Evolutionary conservation across 2,113 vertebrate species (phyloP), one percentile per base, ranked within the genome.

Genomic region (Cebidichthys violaceus): DNA sequence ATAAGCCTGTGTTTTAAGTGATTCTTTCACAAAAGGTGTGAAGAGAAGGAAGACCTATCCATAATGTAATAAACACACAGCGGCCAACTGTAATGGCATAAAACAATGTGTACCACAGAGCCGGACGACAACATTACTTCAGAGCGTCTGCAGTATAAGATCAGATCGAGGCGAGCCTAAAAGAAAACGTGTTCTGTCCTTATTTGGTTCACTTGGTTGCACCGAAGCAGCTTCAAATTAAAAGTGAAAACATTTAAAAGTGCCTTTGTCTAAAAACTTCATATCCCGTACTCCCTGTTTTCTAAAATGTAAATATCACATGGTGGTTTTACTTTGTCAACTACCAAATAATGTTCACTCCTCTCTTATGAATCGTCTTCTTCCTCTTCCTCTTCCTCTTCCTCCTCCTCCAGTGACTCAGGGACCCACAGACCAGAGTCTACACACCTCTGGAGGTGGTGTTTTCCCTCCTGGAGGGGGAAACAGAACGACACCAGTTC

Each of bases 391-490:
- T 89, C 29, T 0, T 83, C 75, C 0, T 81, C 82, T 0, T 82
- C 61, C 0, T 89, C 81, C 4, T 88, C 77, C 2, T 67, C 88
- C 2, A 75, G 94, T 71, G 92, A 90, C 50, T 96, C 96, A 69
- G 96, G 96, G 13, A 97, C 96, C 97, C 96, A 97, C 24, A 97
- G 92, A 60, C 96, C 96, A 0, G 97, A 97, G 84, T 96, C 96
- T 9, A 97, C 95, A 74, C 96, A 97, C 22, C 95, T 95, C 75
- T 91, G 93, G 93, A 97, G 95, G 88, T 96, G 95, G 73, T 92
- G 89, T 80, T 95, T 96, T 1, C 95, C 96, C 10, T 97, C 95
- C 96, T 97, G 77, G 1, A 27, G 14, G 85, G 15, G 84, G 29
- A 82, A 18, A 70, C 54, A 45, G 6, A 65, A 24, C 18, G 45